Conservation (phyloP, 2,888 invertebrate genomes). For the Acrobasis consociella region DNA sequence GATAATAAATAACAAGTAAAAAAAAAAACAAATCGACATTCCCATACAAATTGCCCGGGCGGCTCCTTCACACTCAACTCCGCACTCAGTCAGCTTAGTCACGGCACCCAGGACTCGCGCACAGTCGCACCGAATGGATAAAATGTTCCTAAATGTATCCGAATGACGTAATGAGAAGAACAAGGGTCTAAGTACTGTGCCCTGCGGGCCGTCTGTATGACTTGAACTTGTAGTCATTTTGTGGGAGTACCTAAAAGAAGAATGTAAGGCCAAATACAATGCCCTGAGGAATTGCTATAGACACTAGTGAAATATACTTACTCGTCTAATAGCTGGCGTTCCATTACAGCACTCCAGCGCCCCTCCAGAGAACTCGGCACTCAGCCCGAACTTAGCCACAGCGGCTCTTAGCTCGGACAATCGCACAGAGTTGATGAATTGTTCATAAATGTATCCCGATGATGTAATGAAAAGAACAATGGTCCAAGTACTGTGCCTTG, state of each 20-base stretch:
- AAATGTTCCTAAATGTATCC: conserved; percentile 65
- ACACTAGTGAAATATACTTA: conserved; percentile 31
- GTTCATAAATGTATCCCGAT: too few relatives aligned
- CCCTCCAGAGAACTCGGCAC: conserved; percentile 94
- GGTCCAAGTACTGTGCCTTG: too few relatives aligned
- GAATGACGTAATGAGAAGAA: too few relatives aligned
- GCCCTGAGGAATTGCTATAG: not conserved
- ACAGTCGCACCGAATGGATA: conserved; percentile 95
- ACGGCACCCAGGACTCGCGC: conserved; percentile 95
- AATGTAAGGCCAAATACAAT: not conserved
- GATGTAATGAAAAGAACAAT: too few relatives aligned
- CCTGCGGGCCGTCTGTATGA: too few relatives aligned
- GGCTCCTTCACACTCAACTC: too few relatives aligned
- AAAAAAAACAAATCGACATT: too few relatives aligned
- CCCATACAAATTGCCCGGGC: too few relatives aligned
- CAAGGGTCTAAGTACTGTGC: too few relatives aligned
- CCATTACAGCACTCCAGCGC: conserved; percentile 96
- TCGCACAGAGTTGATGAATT: conserved; percentile 96
- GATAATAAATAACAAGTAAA: too few relatives aligned
- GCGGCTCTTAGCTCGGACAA: conserved; percentile 94
- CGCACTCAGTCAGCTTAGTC: conserved; percentile 90
- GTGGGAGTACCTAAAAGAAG: too few relatives aligned
- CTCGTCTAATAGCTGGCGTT: conserved; percentile 93
- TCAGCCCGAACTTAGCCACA: conserved; percentile 92
- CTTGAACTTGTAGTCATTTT: too few relatives aligned